phyloP scores from a whole-genome alignment of 2,888 invertebrate species.

The Agrilus cyanescens region DNA sequence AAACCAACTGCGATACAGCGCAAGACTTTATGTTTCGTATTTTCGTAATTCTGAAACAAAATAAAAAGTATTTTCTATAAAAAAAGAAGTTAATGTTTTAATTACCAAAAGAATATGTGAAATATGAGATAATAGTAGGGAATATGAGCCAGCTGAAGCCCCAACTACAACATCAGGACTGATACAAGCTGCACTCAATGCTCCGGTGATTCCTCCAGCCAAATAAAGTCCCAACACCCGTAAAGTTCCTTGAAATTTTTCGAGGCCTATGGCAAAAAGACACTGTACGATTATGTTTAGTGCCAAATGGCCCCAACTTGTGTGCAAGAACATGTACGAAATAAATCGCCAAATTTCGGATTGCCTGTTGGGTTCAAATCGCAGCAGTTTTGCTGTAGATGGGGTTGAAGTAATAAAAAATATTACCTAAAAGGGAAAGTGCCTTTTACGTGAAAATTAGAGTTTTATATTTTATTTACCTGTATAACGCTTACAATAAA shows the following conservation, averaged over 20 bases:
- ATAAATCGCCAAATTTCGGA: conserved; percentile 66
- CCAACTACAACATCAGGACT: conserved; percentile 75
- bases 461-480: no score
- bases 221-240: conserved; percentile 60
- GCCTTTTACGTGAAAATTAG: neutral
- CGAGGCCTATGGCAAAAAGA: conserved; percentile 41
- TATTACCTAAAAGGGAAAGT: conserved; percentile 18
- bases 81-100: conserved; percentile 3
- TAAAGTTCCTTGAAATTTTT: conserved; percentile 62
- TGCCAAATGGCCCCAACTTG: conserved; percentile 60
- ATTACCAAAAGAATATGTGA: conserved; percentile 67
- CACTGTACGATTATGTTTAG: conserved; percentile 64
- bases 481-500: no score
- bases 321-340: conserved; percentile 71
- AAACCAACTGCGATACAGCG: conserved; percentile 49
- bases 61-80: conserved; percentile 13
- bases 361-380: conserved; percentile 52
- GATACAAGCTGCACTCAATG: conserved; percentile 62
- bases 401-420: conserved; percentile 19
- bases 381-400: conserved; percentile 27
- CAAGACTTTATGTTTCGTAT: conserved; percentile 37
- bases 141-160: conserved; percentile 84
- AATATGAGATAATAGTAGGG: conserved; percentile 74
- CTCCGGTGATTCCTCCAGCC: conserved; percentile 63
- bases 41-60: conserved; percentile 35